Evolutionary conservation across 2,888 invertebrate genomes (phyloP).

Genomic region (Maniola hyperantus): DNA sequence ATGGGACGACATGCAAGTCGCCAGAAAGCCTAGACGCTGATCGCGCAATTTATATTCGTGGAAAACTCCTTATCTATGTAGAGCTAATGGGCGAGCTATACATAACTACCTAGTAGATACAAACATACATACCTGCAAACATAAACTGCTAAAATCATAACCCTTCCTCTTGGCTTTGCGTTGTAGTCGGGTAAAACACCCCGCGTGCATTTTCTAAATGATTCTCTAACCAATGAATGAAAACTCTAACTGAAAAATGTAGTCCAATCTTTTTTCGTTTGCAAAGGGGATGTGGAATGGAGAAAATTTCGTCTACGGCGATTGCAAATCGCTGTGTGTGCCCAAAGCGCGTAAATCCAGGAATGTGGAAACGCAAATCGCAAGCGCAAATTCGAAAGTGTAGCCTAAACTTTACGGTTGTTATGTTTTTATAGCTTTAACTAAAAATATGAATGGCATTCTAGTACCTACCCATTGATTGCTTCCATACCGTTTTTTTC

Average conservation of each 20-base stretch:
- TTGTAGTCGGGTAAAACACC: not conserved
- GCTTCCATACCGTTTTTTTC: not conserved
- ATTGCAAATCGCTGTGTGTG: not conserved
- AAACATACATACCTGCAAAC: too few relatives aligned
- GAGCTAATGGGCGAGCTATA: too few relatives aligned
- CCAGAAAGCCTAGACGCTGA: too few relatives aligned
- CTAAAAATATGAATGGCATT: slow-evolving; percentile 5
- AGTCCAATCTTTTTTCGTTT: slow-evolving; percentile 1
- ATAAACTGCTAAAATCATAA: too few relatives aligned
- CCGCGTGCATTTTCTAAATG: not conserved
- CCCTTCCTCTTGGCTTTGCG: too few relatives aligned
- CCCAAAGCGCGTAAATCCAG: not conserved
- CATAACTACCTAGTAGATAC: too few relatives aligned
- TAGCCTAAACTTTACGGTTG: not conserved
- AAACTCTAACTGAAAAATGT: not conserved
- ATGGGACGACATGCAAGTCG: too few relatives aligned
- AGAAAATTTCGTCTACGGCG: slow-evolving; percentile 10
- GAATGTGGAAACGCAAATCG: slow-evolving; percentile 13
- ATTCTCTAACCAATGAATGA: slow-evolving; percentile 1
- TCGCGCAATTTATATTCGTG: too few relatives aligned
- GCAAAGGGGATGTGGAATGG: not conserved
- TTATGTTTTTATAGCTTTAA: slow-evolving; percentile 6
- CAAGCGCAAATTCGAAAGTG: slow-evolving; percentile 7
- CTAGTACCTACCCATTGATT: not conserved
- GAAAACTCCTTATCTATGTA: too few relatives aligned